Conservation (phyloP, 1,140 invertebrate genomes). For the Hypothenemus hampei region DNA sequence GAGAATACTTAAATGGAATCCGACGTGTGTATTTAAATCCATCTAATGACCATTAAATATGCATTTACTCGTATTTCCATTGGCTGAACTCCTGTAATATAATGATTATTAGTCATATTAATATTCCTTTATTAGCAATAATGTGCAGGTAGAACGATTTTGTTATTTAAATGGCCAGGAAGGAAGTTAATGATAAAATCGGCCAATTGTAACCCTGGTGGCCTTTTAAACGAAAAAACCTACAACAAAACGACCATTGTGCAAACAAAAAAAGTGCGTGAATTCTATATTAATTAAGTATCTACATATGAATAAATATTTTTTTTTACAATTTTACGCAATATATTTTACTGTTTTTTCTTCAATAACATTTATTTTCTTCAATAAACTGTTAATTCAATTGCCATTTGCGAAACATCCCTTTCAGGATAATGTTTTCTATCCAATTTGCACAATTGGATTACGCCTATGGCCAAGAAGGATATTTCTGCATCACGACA, state of each 20-base stretch:
- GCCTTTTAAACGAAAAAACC: slow-evolving; percentile 35
- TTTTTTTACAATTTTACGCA: not conserved
- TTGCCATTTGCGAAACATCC: too few relatives aligned
- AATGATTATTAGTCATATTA: slow-evolving; percentile 22
- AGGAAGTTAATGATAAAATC: slow-evolving; percentile 38
- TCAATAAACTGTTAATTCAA: too few relatives aligned
- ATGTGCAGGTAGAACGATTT: slow-evolving; percentile 29
- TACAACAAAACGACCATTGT: slow-evolving; percentile 33
- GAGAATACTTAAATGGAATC: too few relatives aligned
- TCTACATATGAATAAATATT: not conserved
- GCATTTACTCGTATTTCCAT: too few relatives aligned
- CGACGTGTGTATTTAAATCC: too few relatives aligned
- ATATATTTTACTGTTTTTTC: too few relatives aligned
- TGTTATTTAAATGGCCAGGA: slow-evolving; percentile 31
- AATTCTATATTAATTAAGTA: slow-evolving; percentile 18
- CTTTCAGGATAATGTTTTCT: too few relatives aligned
- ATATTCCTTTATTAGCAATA: slow-evolving; percentile 37
- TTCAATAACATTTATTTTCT: too few relatives aligned
- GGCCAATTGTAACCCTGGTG: slow-evolving; percentile 30
- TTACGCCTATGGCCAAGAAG: too few relatives aligned
- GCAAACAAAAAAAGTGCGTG: slow-evolving; percentile 8
- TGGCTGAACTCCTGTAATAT: slow-evolving; percentile 22
- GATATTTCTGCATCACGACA: too few relatives aligned
- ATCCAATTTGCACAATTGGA: too few relatives aligned
- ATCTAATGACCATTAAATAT: too few relatives aligned